Evolutionary conservation across 2,113 vertebrate species (phyloP), one percentile per base, ranked within the genome.

Genomic region (Meles meles): DNA sequence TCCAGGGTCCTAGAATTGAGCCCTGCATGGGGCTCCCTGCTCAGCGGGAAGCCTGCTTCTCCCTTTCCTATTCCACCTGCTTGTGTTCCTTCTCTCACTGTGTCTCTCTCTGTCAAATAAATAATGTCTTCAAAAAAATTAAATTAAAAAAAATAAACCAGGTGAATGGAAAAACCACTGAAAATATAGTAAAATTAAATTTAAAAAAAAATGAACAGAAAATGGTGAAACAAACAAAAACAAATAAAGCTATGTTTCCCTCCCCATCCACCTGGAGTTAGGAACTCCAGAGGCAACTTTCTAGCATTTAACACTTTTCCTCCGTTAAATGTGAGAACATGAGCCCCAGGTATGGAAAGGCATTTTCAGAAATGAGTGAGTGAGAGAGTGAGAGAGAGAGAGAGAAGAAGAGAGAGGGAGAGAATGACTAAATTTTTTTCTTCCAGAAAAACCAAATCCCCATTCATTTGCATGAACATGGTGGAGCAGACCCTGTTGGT

Each of bases 121-220:
- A 61, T 61, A 61, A 27, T 27, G 9, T 27, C 59, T 61, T 61
- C 8, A 10, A 61, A 61, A 27, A 61, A 61, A 61, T 25, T 11
- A 61, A 61, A 61, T 27, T 3, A 5, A 25, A 59, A 23, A 59
- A 61, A 12, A 59, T 59, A 27, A 61, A 10, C 10, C 59, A 61
- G 25, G 59, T 61, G 59, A 61, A 25, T 27, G 23, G 59, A 61
- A 61, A 61, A 61, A 61, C 23, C 59, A 61, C 59, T 61, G 59
- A 61, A 61, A 61, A 61, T 61, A 61, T 11, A 27, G 59, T 27
- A 61, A 61, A 61, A 61, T 61, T 44, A 89, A 95, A 93, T 95
- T 97, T 47, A 88, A 88, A 95, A 81, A 80, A 61, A 25, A 94
- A 67, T 90, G 49, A 96, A 93, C 76, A 87, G 39, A 96, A 85